These are phyloP conservation scores for Platichthys flesus DNA, from an alignment of 2,113 vertebrate species.

Conservation along the genomic window DNA sequence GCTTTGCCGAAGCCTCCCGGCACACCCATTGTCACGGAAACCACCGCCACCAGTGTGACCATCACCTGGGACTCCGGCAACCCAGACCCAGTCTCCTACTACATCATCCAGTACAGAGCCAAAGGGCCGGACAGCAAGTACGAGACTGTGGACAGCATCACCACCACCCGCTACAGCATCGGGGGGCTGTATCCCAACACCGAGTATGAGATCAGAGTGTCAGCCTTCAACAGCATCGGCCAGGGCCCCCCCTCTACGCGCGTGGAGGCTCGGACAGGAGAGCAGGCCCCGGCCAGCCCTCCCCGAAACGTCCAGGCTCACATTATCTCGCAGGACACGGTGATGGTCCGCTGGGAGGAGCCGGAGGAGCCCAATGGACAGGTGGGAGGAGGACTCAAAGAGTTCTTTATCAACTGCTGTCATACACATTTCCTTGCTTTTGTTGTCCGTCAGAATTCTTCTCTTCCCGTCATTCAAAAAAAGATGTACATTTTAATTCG, in stretches of 20 bases:
- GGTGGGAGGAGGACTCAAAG: conserved; percentile 73
- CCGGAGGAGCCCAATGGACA: conserved; percentile 97
- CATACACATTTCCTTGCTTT: not conserved
- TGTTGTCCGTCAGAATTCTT: not conserved
- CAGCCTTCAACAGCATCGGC: conserved; percentile 95
- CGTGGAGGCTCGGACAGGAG: conserved; percentile 93
- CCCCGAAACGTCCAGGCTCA: conserved; percentile 94
- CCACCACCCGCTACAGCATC: conserved; percentile 98
- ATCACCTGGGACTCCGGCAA: conserved; percentile 99
- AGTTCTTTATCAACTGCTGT: conserved; percentile 11
- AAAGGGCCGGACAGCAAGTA: conserved; percentile 95
- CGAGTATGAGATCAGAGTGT: conserved; percentile 96
- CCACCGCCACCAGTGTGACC: conserved; percentile 97
- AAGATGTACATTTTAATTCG: not conserved
- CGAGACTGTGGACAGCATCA: conserved; percentile 97
- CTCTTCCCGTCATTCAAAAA: not conserved
- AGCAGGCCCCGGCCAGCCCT: conserved; percentile 95
- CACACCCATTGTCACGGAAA: conserved; percentile 94
- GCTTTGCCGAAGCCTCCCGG: conserved; percentile 96
- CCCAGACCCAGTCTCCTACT: conserved; percentile 95
- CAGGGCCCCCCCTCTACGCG: conserved; percentile 93
- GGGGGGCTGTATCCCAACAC: conserved; percentile 98
- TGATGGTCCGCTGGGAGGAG: conserved; percentile 98
- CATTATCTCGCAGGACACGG: conserved; percentile 92
- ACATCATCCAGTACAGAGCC: conserved; percentile 96